phyloP scores from a whole-genome alignment of 2,888 invertebrate species.

The Drosophila borealis region DNA sequence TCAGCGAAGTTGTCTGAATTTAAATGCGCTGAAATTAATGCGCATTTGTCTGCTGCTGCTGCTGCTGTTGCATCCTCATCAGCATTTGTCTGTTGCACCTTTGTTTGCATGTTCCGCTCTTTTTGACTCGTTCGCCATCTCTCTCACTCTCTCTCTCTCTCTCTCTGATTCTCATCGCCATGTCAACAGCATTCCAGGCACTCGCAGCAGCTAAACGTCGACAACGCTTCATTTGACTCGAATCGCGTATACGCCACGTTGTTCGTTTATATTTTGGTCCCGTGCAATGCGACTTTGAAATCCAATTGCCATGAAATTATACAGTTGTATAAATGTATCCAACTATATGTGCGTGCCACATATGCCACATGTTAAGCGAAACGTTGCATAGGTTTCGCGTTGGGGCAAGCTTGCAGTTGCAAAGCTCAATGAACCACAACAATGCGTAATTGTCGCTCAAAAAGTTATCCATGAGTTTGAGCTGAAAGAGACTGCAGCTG shows the following conservation, averaged over 20 bases:
- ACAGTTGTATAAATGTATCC: slow-evolving; percentile 19
- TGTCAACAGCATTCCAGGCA: slow-evolving; percentile 44
- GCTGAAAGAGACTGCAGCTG: not conserved
- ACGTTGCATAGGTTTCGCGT: not conserved
- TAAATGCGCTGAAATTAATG: slow-evolving; percentile 47
- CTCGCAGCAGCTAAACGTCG: slow-evolving; percentile 22
- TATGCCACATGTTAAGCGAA: slow-evolving; percentile 19
- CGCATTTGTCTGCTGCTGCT: slow-evolving; percentile 28
- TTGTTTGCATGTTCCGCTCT: slow-evolving; percentile 7
- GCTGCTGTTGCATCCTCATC: slow-evolving; percentile 32
- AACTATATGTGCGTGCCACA: slow-evolving; percentile 33
- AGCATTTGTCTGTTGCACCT: slow-evolving; percentile 44
- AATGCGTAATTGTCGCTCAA: slow-evolving; percentile 12
- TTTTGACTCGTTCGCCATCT: not conserved
- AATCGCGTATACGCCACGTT: slow-evolving; percentile 62
- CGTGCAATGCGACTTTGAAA: slow-evolving; percentile 28
- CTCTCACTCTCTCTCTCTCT: not conserved
- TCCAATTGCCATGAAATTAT: slow-evolving; percentile 62
- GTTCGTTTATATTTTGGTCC: slow-evolving; percentile 24
- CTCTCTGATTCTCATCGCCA: slow-evolving; percentile 37
- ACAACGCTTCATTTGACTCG: slow-evolving; percentile 57
- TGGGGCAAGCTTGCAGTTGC: not conserved
- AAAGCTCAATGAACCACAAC: slow-evolving; percentile 2
- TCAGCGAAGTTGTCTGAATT: slow-evolving; percentile 14
- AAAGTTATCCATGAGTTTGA: not conserved